Base-by-base conservation (phyloP, 2,888 invertebrate genomes). In the Arenicola marina region DNA sequence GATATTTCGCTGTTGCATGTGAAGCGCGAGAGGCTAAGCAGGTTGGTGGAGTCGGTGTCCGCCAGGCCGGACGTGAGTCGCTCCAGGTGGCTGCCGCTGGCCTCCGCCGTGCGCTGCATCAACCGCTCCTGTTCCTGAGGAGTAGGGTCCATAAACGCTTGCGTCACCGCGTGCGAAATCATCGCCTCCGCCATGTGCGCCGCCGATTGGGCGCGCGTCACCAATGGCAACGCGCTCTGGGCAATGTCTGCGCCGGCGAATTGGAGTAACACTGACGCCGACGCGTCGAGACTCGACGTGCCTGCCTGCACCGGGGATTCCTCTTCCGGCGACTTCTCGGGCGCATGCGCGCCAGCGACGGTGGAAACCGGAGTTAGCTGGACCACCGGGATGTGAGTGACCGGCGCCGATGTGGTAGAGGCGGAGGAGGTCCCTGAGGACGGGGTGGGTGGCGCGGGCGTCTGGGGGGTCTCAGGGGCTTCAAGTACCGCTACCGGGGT, bases 11-110 rank as follows among this genome's bases (percentile, higher is more conserved):
- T 48, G 18, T 48, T 48, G 7, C 24, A 24, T n/a, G 46, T 2
- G 33, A 57, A 57, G 15, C 38, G 57, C 34, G 56, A 56, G n/a
- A 58, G 48, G 44, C 51, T 63, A 2, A 59, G 58, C n/a, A 66
- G 59, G n/a, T 67, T 65, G 26, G 58, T 38, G 21, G 11, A 46
- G 18, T 57, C 61, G 15, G 60, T 54, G 29, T 28, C 48, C 18
- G 48, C 24, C 7, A 24, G 7, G 7, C 18, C 18, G 7, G 48
- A 48, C 26, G 48, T 11, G 18, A 48, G 15, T 11, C 48, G 11
- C 18, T 48, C 24, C 48, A 24, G 7, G 7, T 48, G 48, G 7
- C 18, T 7, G 7, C 7, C 7, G 7, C 18, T n/a, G 7, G 48
- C 11, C 26, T 24, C 48, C 7, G 48, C 48, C n/a, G n/a, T n/a